Percentiles rank a stretch among this genome's conserved stretches.
phyloP scores from a whole-genome alignment of 2,888 invertebrate species.

The Papilio protenor region DNA sequence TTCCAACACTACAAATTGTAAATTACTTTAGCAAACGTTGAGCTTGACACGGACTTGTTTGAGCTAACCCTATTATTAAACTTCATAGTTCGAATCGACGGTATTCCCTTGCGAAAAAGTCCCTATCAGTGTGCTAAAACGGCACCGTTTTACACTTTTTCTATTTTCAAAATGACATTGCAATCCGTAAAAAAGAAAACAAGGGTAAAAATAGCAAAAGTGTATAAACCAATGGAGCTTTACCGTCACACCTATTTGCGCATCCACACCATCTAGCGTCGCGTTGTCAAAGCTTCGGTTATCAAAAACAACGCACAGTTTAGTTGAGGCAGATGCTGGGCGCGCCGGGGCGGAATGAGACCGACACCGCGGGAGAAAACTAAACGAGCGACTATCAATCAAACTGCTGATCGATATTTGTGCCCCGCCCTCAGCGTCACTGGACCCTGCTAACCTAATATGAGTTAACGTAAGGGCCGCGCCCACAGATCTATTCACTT shows the following conservation, averaged over 20 bases:
- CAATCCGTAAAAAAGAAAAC: background rate
- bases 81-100: background rate
- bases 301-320: slow-evolving; percentile 16
- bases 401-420: slow-evolving; percentile 58
- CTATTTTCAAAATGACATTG: slow-evolving; percentile 3
- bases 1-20: slow-evolving; percentile 7
- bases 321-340: slow-evolving; percentile 49
- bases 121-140: slow-evolving; percentile 13
- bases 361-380: slow-evolving; percentile 45
- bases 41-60: background rate
- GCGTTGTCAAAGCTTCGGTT: background rate
- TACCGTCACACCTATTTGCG: background rate
- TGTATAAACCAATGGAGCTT: background rate
- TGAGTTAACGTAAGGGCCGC: slow-evolving; percentile 66
- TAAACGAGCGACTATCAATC: slow-evolving; percentile 67
- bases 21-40: background rate
- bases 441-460: slow-evolving; percentile 80
- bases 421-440: slow-evolving; percentile 59
- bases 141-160: background rate
- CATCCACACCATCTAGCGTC: slow-evolving; percentile 5
- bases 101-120: background rate
- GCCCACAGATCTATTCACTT: slow-evolving; percentile 45
- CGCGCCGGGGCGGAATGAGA: slow-evolving; percentile 47
- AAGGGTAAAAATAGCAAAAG: slow-evolving; percentile 16
- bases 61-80: slow-evolving; percentile 1